Evolutionary conservation across 2,797 vertebrate species (phyloP), one percentile per base, ranked within the genome.

Genomic region (Acomys russatus): DNA sequence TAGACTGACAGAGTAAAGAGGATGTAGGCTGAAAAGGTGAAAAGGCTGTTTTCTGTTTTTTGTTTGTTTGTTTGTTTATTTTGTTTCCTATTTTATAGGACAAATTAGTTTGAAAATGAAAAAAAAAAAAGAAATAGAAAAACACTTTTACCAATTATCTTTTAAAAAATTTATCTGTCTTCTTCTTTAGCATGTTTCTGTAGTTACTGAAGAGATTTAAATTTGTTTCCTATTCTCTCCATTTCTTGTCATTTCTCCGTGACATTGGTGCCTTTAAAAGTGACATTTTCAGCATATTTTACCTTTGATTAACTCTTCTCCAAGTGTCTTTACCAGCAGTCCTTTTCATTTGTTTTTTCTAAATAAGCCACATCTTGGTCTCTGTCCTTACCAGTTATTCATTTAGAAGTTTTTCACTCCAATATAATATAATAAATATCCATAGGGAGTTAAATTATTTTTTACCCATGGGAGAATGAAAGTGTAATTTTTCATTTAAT

Each of bases 101-200:
- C 44, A 86, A 80, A 79, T 89, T 93, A 76, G 89, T 93, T 92
- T 23, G 73, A 86, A 64, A 91, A 35, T 86, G 54, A 87, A 92
- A 91, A 38, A 30, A 9, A 74, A 10, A 12, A 74, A 10, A 17
- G 10, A 33, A 56, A 9, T 76, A 85, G 56, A 63, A 28, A 71
- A 85, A 35, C 12, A 33, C 7, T 71, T 10, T 10, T 56, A 56
- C 7, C 15, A 63, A 1, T 63, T 80, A 44, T 93, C 86, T 9
- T 90, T 51, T 12, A 59, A 20, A 38, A 38, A 63, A 84, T 38
- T 95, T 23, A 22, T 68, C 51, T 89, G 23, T 79, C 30, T 78
- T 30, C 30, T 78, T 30, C 35, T 61, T 77, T 56, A 66, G 3
- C 33, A 33, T 92, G 18, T 63, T 90, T 56, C 28, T 93, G 15